phyloP scores from a whole-genome alignment of 2,113 vertebrate genomes.

The Clarias gariepinus region DNA sequence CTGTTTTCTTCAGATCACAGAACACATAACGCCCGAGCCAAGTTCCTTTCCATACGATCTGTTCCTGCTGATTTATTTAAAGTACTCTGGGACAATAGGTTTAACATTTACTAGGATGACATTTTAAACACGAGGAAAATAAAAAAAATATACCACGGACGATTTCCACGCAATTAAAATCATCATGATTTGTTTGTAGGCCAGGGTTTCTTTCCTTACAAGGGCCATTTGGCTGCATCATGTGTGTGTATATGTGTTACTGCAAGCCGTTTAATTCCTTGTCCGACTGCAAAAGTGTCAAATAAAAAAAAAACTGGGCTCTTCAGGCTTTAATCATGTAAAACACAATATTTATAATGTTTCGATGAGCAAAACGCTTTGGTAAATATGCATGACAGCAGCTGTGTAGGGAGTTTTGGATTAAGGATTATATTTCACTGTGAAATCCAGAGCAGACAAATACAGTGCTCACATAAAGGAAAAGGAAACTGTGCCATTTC shows the following conservation, averaged over 20 bases:
- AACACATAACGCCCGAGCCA: slow-evolving; percentile 2
- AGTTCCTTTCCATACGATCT: slow-evolving; percentile 22
- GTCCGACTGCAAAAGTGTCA: not conserved
- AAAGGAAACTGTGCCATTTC: not conserved
- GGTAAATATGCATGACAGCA: not conserved
- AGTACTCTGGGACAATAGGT: not conserved
- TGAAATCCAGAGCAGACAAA: not conserved
- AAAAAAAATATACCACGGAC: slow-evolving; percentile 42
- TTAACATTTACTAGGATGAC: slow-evolving; percentile 22
- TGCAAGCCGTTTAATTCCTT: not conserved
- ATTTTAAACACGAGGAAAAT: slow-evolving; percentile 42
- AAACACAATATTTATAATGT: not conserved
- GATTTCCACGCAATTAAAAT: slow-evolving; percentile 26
- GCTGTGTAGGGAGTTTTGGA: not conserved
- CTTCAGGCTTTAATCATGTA: slow-evolving; percentile 9
- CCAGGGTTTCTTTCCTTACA: not conserved
- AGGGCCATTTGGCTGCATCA: slow-evolving; percentile 1
- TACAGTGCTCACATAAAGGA: not conserved
- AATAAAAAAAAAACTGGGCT: not conserved
- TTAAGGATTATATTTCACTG: not conserved
- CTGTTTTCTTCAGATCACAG: slow-evolving; percentile 5
- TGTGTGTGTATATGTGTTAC: not conserved
- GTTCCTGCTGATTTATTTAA: slow-evolving; percentile 40
- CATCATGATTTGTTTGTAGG: slow-evolving; percentile 19
- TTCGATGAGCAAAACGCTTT: not conserved